Percentiles rank a stretch among this genome's conserved stretches.
Conservation (phyloP, 2,797 vertebrate genomes). For the Rhinichthys osculus region DNA sequence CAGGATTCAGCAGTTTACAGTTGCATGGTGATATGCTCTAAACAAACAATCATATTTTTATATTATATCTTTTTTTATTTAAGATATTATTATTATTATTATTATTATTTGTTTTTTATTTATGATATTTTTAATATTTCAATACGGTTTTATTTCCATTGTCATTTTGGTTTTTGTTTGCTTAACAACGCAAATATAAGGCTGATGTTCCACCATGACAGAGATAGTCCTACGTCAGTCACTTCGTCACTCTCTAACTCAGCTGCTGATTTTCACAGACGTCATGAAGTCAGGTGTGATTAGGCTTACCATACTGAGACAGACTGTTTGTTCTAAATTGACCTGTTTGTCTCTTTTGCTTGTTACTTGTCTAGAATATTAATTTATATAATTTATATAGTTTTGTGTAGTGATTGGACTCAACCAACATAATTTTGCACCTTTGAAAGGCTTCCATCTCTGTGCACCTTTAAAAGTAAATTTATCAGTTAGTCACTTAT, state of each 20-base stretch:
- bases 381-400: background rate
- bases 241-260: background rate
- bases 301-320: background rate
- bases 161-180: background rate
- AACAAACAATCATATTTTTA: background rate
- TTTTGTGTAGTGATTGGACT: background rate
- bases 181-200: background rate
- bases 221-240: background rate
- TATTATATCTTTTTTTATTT: background rate
- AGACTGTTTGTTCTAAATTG: background rate
- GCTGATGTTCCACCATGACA: conserved; percentile 21
- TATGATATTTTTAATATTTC: too few species aligned
- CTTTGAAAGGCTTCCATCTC: background rate
- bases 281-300: background rate
- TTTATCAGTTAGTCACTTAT: background rate
- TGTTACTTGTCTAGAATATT: background rate
- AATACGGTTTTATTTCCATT: background rate
- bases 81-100: background rate
- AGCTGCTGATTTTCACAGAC: background rate
- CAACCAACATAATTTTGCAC: background rate
- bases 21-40: background rate
- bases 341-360: background rate
- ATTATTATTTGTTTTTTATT: background rate
- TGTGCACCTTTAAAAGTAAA: background rate
- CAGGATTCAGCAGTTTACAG: background rate